Evolutionary conservation across 2,888 invertebrate species (phyloP), one percentile per base, ranked within the genome.

Genomic region (Coleophora flavipennella): DNA sequence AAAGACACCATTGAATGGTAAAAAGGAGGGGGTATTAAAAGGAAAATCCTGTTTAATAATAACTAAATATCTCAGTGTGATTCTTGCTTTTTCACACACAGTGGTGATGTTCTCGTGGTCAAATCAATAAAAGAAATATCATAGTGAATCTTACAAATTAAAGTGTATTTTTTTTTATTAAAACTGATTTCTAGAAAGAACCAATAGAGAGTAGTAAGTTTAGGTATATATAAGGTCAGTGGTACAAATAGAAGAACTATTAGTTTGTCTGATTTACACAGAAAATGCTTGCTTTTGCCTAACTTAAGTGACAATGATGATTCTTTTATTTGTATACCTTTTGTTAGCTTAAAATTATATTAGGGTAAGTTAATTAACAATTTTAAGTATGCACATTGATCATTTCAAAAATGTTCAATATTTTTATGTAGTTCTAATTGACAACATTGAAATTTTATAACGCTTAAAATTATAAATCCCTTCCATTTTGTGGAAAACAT

Each of bases 211-310:
- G 37, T 34, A 33, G 33, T 31, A 41, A 37, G 25, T 37, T n/a
- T 41, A 37, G 37, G 37, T 12, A 36, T 41, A 36, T 41, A 37
- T 26, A 41, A 37, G 34, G 41, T 34, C 13, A 28, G 35, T 39
- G 11, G 12, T 32, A 32, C 32, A 12, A 32, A 32, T 8, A 32
- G 32, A 32, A 32, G n/a, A 32, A 32, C 7, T 32, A 12, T 32
- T 11, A 32, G 12, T 12, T 3, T 32, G 32, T 32, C 32, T 8
- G 11, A 32, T 10, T 32, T 32, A 12, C 32, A 32, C 11, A 32
- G 12, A 12, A 32, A 32, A 32, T 32, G 32, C 12, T 32, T 32
- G 12, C 32, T 32, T 12, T 32, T 32, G 32, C 32, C 32, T 32
- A 12, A 32, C 32, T 32, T 32, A 3, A 32, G 32, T 32, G 32